Conservation (phyloP, 2,113 vertebrate genomes). For the Oxyruncus cristatus region DNA sequence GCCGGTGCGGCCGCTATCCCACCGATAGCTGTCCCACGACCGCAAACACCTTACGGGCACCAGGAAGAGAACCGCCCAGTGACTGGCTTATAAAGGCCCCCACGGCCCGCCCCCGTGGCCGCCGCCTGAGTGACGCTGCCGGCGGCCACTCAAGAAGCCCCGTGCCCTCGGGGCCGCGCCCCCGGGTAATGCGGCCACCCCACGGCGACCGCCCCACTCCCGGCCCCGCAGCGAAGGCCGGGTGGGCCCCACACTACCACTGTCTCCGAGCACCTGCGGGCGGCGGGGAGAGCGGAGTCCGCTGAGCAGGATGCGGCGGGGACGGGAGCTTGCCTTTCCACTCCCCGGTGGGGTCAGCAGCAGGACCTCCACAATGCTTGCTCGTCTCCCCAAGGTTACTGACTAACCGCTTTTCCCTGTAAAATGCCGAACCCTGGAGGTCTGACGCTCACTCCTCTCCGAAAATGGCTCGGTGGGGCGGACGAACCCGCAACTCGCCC, state of each 20-base stretch:
- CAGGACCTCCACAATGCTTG: background rate
- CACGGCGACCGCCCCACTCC: background rate
- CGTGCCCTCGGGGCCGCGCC: background rate
- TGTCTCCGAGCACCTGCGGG: background rate
- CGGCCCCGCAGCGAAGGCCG: too few species aligned
- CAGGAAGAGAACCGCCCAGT: too few species aligned
- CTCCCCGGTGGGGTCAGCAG: too few species aligned
- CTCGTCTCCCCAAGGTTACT: background rate
- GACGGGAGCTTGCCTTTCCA: background rate
- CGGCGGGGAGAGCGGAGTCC: fast-evolving
- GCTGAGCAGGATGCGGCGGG: too few species aligned
- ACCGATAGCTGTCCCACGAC: fast-evolving
- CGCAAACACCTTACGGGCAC: fast-evolving
- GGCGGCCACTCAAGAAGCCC: background rate
- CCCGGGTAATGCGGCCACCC: background rate
- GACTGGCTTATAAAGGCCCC: background rate
- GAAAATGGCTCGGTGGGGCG: background rate
- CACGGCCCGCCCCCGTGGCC: background rate
- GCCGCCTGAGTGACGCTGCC: background rate
- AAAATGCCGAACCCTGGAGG: background rate
- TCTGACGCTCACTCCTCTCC: background rate
- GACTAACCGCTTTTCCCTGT: background rate
- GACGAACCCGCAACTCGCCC: background rate
- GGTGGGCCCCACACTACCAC: background rate
- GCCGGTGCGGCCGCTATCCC: fast-evolving